phyloP scores from a whole-genome alignment of 64 coral and sea anemone genomes.

The Porites lutea region DNA sequence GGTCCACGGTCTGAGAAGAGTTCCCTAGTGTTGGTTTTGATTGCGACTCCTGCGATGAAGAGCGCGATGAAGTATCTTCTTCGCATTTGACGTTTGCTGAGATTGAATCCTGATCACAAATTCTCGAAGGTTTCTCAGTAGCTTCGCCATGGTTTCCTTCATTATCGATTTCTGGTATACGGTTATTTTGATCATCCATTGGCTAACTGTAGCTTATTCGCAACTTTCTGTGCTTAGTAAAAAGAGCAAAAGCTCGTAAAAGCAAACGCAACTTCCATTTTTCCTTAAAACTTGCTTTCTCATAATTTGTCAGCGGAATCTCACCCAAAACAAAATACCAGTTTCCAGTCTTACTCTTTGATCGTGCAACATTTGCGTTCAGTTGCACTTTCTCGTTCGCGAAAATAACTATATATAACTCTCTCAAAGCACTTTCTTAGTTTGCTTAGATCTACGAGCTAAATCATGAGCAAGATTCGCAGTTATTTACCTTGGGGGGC shows the following conservation, averaged over 20 bases:
- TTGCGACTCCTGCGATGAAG: background rate
- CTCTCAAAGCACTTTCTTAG: too few species aligned
- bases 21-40: background rate
- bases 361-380: too few species aligned
- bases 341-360: too few species aligned
- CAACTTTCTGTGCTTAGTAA: background rate
- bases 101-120: background rate
- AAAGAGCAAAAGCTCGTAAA: background rate
- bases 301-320: background rate
- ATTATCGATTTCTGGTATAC: background rate
- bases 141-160: background rate
- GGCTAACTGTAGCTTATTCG: background rate
- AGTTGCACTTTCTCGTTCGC: too few species aligned
- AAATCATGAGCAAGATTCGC: conserved; percentile 24
- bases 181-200: background rate
- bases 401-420: too few species aligned
- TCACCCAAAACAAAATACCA: background rate
- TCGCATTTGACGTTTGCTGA: background rate
- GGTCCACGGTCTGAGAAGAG: background rate
- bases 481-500: conserved; percentile 14
- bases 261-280: background rate
- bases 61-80: too few species aligned
- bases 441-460: too few species aligned
- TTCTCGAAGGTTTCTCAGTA: background rate
- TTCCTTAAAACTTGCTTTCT: background rate